These are phyloP conservation scores for Zophobas morio DNA, from an alignment of 1,140 invertebrate genomes.

Conservation along the genomic window DNA sequence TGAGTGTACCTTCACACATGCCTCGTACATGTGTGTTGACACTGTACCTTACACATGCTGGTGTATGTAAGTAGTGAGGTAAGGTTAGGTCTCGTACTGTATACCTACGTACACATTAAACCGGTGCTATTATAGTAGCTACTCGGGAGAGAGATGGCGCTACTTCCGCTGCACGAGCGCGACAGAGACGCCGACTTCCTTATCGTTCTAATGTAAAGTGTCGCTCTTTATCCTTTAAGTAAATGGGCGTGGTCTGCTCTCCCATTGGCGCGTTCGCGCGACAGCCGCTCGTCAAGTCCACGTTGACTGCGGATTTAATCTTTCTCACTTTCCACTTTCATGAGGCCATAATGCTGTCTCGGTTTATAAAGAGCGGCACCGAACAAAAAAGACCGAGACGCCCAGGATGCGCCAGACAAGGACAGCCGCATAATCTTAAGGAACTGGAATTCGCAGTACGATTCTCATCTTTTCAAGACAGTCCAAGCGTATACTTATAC, in stretches of 20 bases:
- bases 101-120: slow-evolving; percentile 64
- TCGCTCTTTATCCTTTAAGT: slow-evolving; percentile 66
- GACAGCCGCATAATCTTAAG: slow-evolving; percentile 61
- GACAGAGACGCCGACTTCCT: slow-evolving; percentile 57
- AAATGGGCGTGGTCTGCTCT: slow-evolving; percentile 60
- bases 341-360: slow-evolving; percentile 57
- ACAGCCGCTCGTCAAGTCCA: slow-evolving; percentile 61
- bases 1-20: slow-evolving; percentile 66
- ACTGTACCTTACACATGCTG: slow-evolving; percentile 65
- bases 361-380: slow-evolving; percentile 54
- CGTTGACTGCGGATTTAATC: slow-evolving; percentile 60
- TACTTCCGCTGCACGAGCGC: slow-evolving; percentile 43
- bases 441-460: slow-evolving; percentile 64
- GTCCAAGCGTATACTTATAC: slow-evolving; percentile 63
- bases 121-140: slow-evolving; percentile 64
- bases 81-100: slow-evolving; percentile 58
- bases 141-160: slow-evolving; percentile 59
- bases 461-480: slow-evolving; percentile 66
- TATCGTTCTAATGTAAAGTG: slow-evolving; percentile 63
- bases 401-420: slow-evolving; percentile 51
- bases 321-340: slow-evolving; percentile 59
- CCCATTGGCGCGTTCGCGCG: slow-evolving; percentile 55
- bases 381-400: slow-evolving; percentile 44
- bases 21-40: slow-evolving; percentile 66
- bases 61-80: slow-evolving; percentile 63